Evolutionary conservation across 2,888 invertebrate species (phyloP).

Genomic region (Lottia scabra): DNA sequence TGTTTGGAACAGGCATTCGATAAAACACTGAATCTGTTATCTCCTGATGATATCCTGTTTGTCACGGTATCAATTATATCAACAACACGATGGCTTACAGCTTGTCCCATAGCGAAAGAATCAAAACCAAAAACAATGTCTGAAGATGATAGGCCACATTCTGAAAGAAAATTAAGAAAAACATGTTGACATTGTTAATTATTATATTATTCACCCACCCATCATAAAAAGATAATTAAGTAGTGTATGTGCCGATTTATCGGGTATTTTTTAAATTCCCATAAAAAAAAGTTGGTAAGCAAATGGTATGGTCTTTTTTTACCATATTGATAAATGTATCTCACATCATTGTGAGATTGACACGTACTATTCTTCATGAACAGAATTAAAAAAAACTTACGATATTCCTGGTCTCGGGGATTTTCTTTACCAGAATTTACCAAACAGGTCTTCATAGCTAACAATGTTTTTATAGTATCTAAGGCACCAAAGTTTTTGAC

Average conservation of each 20-base stretch:
- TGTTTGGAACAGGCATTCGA: conserved; percentile 1
- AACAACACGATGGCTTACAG: conserved; percentile 1
- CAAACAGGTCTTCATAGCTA: conserved; percentile 54
- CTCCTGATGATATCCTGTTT: neutral
- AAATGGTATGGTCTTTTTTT: no score
- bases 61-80: neutral
- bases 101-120: conserved; percentile 33
- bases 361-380: no score
- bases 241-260: no score
- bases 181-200: no score
- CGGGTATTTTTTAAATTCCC: no score
- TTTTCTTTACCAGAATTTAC: conserved; percentile 22
- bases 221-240: no score
- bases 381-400: no score
- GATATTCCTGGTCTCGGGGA: conserved; percentile 25
- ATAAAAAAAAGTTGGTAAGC: no score
- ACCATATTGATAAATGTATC: no score
- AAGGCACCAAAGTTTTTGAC: conserved; percentile 51
- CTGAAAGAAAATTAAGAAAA: conserved; percentile 23
- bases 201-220: no score
- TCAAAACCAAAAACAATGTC: conserved; percentile 47
- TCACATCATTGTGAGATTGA: no score
- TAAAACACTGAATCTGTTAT: neutral
- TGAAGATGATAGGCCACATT: conserved; percentile 30
- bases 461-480: conserved; percentile 46